Evolutionary conservation across 2,113 vertebrate genomes (phyloP).

Genomic region (Jacana jacana): DNA sequence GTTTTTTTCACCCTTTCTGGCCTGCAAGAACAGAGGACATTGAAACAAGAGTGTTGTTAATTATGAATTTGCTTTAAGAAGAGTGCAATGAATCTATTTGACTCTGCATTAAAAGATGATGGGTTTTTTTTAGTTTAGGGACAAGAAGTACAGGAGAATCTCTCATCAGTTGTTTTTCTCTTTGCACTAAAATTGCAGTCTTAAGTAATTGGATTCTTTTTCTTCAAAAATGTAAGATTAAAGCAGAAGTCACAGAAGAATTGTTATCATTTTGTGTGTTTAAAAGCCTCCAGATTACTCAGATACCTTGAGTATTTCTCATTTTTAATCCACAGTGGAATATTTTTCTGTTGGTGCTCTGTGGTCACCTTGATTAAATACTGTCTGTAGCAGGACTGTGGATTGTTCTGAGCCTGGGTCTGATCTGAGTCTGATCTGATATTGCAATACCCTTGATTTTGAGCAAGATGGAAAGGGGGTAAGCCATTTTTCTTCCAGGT

Average conservation of each 20-base stretch:
- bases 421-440: not conserved
- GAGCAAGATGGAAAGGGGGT: not conserved
- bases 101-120: not conserved
- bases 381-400: not conserved
- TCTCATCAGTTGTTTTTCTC: not conserved
- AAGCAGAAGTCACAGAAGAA: not conserved
- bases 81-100: not conserved
- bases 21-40: not conserved
- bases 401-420: not conserved
- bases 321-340: not conserved
- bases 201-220: not conserved
- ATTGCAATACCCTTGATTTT: not conserved
- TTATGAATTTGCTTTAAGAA: not conserved
- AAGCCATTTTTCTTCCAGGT: not conserved
- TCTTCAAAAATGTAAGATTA: not conserved
- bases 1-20: not conserved
- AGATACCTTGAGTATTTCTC: not conserved
- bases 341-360: not conserved
- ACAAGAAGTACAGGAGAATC: not conserved
- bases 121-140: not conserved
- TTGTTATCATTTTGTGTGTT: not conserved
- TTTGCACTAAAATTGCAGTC: not conserved
- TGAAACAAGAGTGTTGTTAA: not conserved
- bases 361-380: not conserved
- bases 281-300: not conserved